Conservation (phyloP, 23 tunicate genomes). For the Clavelina lepadiformis region DNA sequence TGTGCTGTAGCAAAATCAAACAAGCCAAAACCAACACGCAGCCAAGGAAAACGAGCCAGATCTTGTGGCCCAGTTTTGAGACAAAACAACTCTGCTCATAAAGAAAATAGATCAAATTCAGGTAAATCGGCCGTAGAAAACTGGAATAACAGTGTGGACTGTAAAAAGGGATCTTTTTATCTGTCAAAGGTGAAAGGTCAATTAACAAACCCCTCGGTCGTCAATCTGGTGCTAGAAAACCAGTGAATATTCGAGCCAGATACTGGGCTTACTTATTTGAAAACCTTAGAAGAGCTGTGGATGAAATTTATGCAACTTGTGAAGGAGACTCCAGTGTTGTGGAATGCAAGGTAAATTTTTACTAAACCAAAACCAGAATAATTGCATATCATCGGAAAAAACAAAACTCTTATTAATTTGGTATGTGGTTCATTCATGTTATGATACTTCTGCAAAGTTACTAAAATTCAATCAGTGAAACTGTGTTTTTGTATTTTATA, state of each 20-base stretch:
- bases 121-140: not conserved
- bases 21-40: too few species aligned
- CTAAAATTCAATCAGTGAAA: too few species aligned
- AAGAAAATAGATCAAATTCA: constrained; percentile 14
- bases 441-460: too few species aligned
- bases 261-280: constrained; percentile 96
- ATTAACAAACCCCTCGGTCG: constrained; percentile 2
- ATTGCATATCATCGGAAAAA: too few species aligned
- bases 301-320: constrained; percentile 94
- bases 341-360: constrained; percentile 90
- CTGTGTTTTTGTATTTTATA: too few species aligned
- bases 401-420: too few species aligned
- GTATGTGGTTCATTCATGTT: too few species aligned
- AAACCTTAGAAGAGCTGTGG: constrained; percentile 88
- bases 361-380: too few species aligned
- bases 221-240: constrained; percentile 25
- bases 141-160: too few species aligned
- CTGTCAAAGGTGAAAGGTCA: constrained; percentile 1
- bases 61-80: constrained; percentile 12
- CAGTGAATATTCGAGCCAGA: constrained; percentile 77
- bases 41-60: constrained; percentile 6
- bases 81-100: not conserved
- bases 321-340: constrained; percentile 89
- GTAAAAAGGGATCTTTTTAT: too few species aligned
- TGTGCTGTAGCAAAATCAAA: too few species aligned